Base-by-base conservation (phyloP, 2,797 vertebrate species). In the Dallia pectoralis region DNA sequence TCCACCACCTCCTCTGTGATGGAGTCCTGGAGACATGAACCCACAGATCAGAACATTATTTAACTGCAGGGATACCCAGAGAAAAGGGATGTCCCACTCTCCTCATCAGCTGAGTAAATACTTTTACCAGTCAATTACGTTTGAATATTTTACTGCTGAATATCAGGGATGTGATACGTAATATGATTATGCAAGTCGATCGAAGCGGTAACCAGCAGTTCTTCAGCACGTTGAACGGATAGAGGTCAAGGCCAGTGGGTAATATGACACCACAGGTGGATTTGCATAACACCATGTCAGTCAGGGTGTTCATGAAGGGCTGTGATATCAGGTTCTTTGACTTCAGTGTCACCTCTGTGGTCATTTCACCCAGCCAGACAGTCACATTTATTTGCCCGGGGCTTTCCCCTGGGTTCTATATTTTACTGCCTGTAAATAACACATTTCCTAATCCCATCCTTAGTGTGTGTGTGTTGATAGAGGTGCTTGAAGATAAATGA, bases 1-100 rank as follows among this genome's bases (percentile, higher is more conserved):
- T 96, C 95, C 75, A 95, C 94, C 74, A 89, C 89, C 87, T 96
- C 95, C 88, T 83, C 95, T 11, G 93, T 96, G 85, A 96, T 96
- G 49, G 91, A 88, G 84, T 96, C 95, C 95, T 96, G n/a, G 62
- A 79, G 53, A 65, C 0, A 19, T 67, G 77, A 16, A 4, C 2
- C 5, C 36, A 4, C 5, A 7, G 36, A 6, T 40, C 36, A 40
- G 2, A 40, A 40, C 9, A 6, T 6, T 36, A 7, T 36, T 36
- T 36, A 40, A 40, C 36, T 40, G 9, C 36, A 40, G 36, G n/a
- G n/a, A n/a, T n/a, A n/a, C n/a, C 33, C 33, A 36, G 33, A 36
- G 33, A 36, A 6, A 36, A 36, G 33, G 36, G 36, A 40, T 40
- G 36, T 40, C 9, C 36, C 36, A 6, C 36, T 40, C 36, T 4